A percentile compares a stretch with the other conserved stretches of the same genome.
Conservation (phyloP, 2,797 vertebrate species). For the Triplophysa bombifrons region DNA sequence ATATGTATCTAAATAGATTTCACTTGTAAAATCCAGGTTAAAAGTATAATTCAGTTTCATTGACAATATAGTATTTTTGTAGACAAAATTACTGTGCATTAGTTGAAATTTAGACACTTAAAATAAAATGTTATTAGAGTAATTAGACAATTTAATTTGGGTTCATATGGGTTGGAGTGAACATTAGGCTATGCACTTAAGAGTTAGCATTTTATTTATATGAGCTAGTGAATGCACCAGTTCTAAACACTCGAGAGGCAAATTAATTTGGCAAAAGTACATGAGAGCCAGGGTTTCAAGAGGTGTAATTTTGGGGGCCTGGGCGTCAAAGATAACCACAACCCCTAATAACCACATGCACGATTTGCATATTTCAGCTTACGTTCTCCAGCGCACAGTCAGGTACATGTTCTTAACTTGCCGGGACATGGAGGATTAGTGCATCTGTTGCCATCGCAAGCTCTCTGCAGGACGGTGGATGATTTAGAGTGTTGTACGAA, state of each 20-base stretch:
- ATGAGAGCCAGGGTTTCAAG: not conserved
- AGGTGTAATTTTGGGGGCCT: slow-evolving; percentile 23
- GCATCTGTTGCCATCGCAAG: slow-evolving; percentile 49
- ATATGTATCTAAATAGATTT: not conserved
- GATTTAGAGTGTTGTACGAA: slow-evolving; percentile 65
- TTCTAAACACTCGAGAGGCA: not conserved
- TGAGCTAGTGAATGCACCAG: not conserved
- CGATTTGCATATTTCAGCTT: slow-evolving; percentile 62
- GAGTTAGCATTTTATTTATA: not conserved
- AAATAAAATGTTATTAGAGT: not conserved
- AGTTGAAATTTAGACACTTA: not conserved
- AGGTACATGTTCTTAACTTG: slow-evolving; percentile 60
- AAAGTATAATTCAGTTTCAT: not conserved
- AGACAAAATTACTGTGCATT: too few species aligned
- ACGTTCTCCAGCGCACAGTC: slow-evolving; percentile 46
- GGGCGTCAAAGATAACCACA: slow-evolving; percentile 30
- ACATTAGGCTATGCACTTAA: not conserved
- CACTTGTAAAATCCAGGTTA: too few species aligned
- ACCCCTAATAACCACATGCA: slow-evolving; percentile 51
- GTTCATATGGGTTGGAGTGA: not conserved
- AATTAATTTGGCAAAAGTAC: not conserved
- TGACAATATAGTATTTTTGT: not conserved
- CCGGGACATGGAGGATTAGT: slow-evolving; percentile 60
- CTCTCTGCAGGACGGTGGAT: slow-evolving; percentile 55
- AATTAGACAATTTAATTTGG: not conserved